Evolutionary conservation across 2,888 invertebrate genomes (phyloP).

Genomic region (Lasioglossum oenotherae): DNA sequence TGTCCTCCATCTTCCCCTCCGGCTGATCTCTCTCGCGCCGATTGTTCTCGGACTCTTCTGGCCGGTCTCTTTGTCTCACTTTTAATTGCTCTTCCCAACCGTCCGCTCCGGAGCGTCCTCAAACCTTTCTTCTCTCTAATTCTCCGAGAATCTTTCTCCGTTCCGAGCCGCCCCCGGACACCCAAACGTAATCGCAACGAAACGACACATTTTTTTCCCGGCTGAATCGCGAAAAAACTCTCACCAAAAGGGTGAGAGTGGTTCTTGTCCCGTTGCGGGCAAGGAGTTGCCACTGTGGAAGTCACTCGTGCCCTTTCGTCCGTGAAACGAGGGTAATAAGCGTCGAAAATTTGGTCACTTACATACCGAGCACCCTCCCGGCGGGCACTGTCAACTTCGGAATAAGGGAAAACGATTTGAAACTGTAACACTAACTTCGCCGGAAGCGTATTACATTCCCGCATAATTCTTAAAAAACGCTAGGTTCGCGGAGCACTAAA

Average conservation of each 20-base stretch:
- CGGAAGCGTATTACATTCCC: not conserved
- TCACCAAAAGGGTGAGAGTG: not conserved
- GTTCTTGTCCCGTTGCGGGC: conserved; percentile 18
- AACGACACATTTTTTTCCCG: conserved; percentile 24
- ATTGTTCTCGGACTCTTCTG: conserved; percentile 37
- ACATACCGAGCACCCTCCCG: not conserved
- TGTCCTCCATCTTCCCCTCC: conserved; percentile 10
- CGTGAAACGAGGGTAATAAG: conserved; percentile 13
- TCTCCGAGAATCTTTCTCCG: conserved; percentile 35
- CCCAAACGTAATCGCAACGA: conserved; percentile 28
- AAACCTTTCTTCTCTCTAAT: conserved; percentile 48
- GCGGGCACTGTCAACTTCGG: not conserved
- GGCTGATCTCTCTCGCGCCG: not conserved
- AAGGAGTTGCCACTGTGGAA: conserved; percentile 17
- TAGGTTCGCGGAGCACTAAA: too few relatives aligned
- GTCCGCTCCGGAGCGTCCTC: conserved; percentile 48
- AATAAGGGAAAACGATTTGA: not conserved
- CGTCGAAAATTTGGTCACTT: conserved; percentile 6
- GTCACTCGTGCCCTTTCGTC: not conserved
- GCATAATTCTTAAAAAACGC: not conserved
- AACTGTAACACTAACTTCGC: not conserved
- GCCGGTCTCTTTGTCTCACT: conserved; percentile 46
- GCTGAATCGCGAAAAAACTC: conserved; percentile 35
- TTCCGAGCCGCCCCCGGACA: not conserved
- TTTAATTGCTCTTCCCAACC: conserved; percentile 59